Conservation (phyloP, 2,888 invertebrate genomes). For the Sphaerophoria taeniata region DNA sequence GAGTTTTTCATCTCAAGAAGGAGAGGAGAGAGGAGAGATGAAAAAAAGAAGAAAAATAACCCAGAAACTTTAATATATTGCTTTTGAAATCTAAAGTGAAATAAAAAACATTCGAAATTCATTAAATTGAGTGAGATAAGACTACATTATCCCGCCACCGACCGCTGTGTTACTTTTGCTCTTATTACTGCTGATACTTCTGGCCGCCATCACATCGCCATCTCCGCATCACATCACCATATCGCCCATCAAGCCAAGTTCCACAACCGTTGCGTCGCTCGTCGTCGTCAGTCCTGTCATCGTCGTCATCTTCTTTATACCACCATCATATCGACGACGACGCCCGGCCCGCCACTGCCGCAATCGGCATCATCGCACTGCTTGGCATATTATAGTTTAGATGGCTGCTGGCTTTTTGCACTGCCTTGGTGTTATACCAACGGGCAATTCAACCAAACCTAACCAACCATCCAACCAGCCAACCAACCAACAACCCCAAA, state of each 20-base stretch:
- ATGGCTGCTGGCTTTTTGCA: conserved; percentile 37
- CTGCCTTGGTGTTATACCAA: conserved; percentile 62
- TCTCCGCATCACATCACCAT: conserved; percentile 34
- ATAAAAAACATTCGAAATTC: conserved; percentile 71
- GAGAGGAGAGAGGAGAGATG: background rate
- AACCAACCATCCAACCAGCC: no score
- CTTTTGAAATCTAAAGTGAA: conserved; percentile 70
- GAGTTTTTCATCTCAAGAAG: no score
- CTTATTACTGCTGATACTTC: background rate
- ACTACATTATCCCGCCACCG: conserved; percentile 66
- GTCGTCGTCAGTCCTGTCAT: conserved; percentile 72
- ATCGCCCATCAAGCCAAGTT: conserved; percentile 42
- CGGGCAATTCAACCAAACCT: conserved; percentile 31
- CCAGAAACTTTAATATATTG: conserved; percentile 69
- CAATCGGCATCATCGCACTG: conserved; percentile 48
- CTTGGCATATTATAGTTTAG: background rate
- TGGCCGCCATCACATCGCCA: conserved; percentile 23
- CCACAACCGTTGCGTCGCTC: no score
- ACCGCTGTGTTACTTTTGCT: no score
- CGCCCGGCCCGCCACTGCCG: conserved; percentile 12
- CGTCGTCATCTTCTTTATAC: conserved; percentile 74
- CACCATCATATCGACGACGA: no score
- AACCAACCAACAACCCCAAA: conserved; percentile 17
- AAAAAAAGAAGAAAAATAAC: conserved; percentile 27
- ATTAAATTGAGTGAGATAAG: conserved; percentile 74